phyloP scores from a whole-genome alignment of 2,888 invertebrate species.

The Branchipolynoe longqiensis region DNA sequence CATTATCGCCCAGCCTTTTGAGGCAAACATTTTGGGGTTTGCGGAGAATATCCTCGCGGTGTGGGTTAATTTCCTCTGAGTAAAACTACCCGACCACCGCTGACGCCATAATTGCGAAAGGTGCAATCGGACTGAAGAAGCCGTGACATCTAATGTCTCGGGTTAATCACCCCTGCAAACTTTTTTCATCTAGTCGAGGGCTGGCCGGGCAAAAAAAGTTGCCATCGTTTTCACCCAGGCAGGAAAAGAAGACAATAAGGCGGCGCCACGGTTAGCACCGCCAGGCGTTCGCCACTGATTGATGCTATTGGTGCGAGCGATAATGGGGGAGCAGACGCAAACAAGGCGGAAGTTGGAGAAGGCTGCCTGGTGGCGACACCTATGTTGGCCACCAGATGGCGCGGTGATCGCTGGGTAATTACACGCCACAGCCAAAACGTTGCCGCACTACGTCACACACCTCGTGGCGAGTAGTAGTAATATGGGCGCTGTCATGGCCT shows the following conservation, averaged over 20 bases:
- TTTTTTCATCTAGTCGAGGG: slow-evolving; percentile 45
- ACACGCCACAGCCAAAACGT: too few relatives aligned
- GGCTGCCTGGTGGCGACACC: slow-evolving; percentile 17
- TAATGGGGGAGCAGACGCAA: slow-evolving; percentile 39
- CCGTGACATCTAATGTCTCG: slow-evolving; percentile 43
- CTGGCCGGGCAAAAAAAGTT: slow-evolving; percentile 10
- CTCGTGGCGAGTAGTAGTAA: too few relatives aligned
- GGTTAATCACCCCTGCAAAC: slow-evolving; percentile 49
- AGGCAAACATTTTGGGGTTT: too few relatives aligned
- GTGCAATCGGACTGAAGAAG: slow-evolving; percentile 47
- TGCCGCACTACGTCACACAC: too few relatives aligned
- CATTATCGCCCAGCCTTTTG: too few relatives aligned
- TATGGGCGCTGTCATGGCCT: too few relatives aligned
- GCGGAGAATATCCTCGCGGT: too few relatives aligned
- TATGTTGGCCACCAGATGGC: slow-evolving; percentile 41
- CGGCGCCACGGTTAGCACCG: not conserved
- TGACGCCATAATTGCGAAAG: slow-evolving; percentile 35
- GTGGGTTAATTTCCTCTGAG: too few relatives aligned
- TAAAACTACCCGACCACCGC: slow-evolving; percentile 11
- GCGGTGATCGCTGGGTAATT: slow-evolving; percentile 22
- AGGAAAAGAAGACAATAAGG: slow-evolving; percentile 21
- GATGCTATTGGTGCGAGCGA: slow-evolving; percentile 43
- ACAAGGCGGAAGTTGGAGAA: slow-evolving; percentile 28
- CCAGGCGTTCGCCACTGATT: slow-evolving; percentile 25
- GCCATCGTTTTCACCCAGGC: slow-evolving; percentile 30